Percentiles rank a stretch among this genome's conserved stretches.
Evolutionary conservation across 2,888 invertebrate species (phyloP).

Genomic region (Meghimatium bilineatum): DNA sequence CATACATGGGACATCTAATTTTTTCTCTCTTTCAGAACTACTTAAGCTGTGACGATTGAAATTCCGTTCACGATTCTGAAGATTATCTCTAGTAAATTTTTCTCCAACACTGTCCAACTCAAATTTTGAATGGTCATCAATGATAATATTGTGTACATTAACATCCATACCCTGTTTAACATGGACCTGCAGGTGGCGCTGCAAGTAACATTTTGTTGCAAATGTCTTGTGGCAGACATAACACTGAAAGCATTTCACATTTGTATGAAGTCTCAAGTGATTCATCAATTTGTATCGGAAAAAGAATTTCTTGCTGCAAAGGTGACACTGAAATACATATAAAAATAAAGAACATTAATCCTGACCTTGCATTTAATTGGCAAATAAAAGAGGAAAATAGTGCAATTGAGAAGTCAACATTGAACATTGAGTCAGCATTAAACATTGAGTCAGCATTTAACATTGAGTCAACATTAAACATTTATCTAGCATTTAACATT

Average conservation of each 20-base stretch:
- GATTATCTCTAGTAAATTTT: constrained; percentile 14
- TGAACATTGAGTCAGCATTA: too few species aligned
- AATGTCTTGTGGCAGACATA: constrained; percentile 40
- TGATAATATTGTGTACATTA: constrained; percentile 37
- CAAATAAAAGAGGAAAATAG: too few species aligned
- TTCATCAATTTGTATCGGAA: constrained; percentile 41
- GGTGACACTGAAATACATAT: constrained; percentile 38
- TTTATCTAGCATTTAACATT: too few species aligned
- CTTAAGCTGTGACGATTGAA: not conserved
- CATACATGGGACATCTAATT: not conserved
- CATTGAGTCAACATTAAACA: too few species aligned
- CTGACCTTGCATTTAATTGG: too few species aligned
- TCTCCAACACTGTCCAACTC: constrained; percentile 6
- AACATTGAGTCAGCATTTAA: too few species aligned
- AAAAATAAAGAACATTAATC: not conserved
- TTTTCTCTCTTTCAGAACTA: constrained; percentile 8
- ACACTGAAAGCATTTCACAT: constrained; percentile 44
- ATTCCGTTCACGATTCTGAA: not conserved
- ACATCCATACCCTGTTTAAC: constrained; percentile 43
- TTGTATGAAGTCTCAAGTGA: constrained; percentile 39
- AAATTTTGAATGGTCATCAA: constrained; percentile 30
- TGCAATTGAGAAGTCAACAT: too few species aligned
- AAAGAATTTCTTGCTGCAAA: constrained; percentile 35
- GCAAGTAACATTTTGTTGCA: constrained; percentile 39
- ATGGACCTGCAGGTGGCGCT: constrained; percentile 43